Percentiles rank a stretch among this genome's conserved stretches.
These are phyloP conservation scores for Drosophila teissieri DNA, from an alignment of 1,140 invertebrate genomes.

Conservation along the genomic window DNA sequence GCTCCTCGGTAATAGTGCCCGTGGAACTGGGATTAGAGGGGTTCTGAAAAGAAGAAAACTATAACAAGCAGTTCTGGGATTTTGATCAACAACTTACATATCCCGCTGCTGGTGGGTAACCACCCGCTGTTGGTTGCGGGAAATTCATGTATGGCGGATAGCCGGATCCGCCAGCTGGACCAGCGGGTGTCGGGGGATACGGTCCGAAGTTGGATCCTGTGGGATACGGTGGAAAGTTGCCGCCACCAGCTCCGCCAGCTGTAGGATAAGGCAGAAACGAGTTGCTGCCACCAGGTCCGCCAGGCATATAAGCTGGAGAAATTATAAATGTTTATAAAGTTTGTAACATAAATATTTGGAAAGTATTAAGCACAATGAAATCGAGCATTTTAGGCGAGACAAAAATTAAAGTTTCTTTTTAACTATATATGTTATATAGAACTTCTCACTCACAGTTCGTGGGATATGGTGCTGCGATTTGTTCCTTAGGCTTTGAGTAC, in stretches of 20 bases:
- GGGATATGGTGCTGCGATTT: constrained; percentile 66
- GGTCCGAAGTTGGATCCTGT: constrained; percentile 65
- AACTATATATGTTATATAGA: no score
- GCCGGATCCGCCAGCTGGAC: constrained; percentile 45
- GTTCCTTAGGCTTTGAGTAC: constrained; percentile 89
- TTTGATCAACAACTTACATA: constrained; percentile 60
- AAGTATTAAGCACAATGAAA: no score
- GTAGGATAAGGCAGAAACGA: constrained; percentile 72
- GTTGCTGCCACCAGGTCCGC: constrained; percentile 46
- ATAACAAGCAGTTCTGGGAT: background rate
- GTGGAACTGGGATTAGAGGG: constrained; percentile 65
- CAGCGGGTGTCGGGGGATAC: constrained; percentile 55
- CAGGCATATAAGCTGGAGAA: constrained; percentile 63
- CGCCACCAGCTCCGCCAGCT: constrained; percentile 43
- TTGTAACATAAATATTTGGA: no score
- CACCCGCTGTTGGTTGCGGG: constrained; percentile 84
- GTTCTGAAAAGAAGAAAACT: constrained; percentile 41
- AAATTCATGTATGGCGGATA: constrained; percentile 85
- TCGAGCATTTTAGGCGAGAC: no score
- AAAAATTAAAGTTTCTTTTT: no score
- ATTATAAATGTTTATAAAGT: background rate
- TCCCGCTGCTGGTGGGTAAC: constrained; percentile 80
- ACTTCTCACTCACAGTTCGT: constrained; percentile 46
- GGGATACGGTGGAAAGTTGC: constrained; percentile 77
- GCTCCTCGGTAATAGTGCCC: constrained; percentile 96